Conservation (phyloP, 1,140 invertebrate species). For the Dryas iulia region DNA sequence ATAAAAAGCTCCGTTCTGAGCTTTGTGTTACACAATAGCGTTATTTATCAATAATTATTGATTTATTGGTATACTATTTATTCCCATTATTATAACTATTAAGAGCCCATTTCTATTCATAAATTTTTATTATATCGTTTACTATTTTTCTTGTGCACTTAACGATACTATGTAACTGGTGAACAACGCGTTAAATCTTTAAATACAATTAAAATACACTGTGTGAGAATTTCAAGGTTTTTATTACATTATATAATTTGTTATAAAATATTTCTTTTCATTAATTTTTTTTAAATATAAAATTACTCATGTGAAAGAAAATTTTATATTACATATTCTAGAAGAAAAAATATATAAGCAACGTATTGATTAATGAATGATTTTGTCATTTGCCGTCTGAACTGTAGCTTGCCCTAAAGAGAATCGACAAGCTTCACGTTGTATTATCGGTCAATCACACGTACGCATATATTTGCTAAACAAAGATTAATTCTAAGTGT, state of each 20-base stretch:
- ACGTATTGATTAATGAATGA: neutral
- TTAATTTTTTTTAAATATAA: neutral
- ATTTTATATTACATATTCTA: neutral
- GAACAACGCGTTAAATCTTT: neutral
- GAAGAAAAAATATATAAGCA: neutral
- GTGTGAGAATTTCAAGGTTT: neutral
- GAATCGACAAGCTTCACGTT: neutral
- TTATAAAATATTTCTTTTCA: neutral
- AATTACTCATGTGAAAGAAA: neutral
- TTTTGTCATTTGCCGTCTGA: neutral
- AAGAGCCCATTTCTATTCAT: neutral
- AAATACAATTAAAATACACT: neutral
- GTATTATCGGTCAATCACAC: neutral
- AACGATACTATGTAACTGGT: neutral
- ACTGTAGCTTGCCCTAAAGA: neutral
- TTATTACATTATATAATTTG: neutral
- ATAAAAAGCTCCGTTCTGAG: neutral
- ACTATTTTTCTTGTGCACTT: neutral
- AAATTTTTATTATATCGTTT: neutral
- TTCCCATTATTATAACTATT: neutral
- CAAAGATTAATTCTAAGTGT: neutral
- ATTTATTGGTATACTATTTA: neutral
- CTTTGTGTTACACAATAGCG: conserved; percentile 4
- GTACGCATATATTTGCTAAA: neutral
- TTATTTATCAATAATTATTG: conserved; percentile 5